A percentile compares a stretch with the other conserved stretches of the same genome.
Evolutionary conservation across 1,140 invertebrate genomes (phyloP).

Genomic region (Penaeus vannamei): DNA sequence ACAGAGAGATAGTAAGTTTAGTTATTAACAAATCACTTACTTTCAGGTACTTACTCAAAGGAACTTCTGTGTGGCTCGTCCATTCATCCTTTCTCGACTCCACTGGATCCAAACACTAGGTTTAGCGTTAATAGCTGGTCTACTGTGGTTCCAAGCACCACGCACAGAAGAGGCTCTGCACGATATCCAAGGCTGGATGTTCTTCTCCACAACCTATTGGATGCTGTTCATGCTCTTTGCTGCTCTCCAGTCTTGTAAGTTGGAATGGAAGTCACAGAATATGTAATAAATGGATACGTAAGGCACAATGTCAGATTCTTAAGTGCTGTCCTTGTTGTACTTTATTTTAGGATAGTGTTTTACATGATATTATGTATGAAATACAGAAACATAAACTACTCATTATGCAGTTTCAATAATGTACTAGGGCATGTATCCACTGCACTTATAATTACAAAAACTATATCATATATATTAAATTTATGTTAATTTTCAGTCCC

Average conservation of each 20-base stretch:
- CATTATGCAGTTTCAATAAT: too few relatives aligned
- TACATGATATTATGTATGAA: too few relatives aligned
- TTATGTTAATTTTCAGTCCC: conserved; percentile 77
- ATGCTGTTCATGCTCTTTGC: conserved; percentile 89
- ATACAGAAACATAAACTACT: too few relatives aligned
- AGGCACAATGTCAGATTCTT: background rate
- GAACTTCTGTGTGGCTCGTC: conserved; percentile 85
- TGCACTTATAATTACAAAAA: background rate
- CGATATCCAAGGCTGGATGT: conserved; percentile 90
- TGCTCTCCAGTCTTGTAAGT: conserved; percentile 83
- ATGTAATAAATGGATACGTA: background rate
- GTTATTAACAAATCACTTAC: background rate
- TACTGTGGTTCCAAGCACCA: conserved; percentile 86
- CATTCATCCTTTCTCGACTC: conserved; percentile 84
- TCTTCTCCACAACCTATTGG: conserved; percentile 90
- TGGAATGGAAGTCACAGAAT: background rate
- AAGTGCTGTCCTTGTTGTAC: background rate
- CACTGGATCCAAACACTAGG: conserved; percentile 87
- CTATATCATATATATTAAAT: background rate
- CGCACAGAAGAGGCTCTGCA: conserved; percentile 82
- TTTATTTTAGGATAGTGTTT: too few relatives aligned
- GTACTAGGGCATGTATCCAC: too few relatives aligned
- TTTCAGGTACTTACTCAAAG: conserved; percentile 77
- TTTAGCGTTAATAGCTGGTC: conserved; percentile 82
- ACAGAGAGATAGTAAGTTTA: too few relatives aligned